Conservation (phyloP, 2,888 invertebrate genomes). For the Nesidiocoris tenuis region DNA sequence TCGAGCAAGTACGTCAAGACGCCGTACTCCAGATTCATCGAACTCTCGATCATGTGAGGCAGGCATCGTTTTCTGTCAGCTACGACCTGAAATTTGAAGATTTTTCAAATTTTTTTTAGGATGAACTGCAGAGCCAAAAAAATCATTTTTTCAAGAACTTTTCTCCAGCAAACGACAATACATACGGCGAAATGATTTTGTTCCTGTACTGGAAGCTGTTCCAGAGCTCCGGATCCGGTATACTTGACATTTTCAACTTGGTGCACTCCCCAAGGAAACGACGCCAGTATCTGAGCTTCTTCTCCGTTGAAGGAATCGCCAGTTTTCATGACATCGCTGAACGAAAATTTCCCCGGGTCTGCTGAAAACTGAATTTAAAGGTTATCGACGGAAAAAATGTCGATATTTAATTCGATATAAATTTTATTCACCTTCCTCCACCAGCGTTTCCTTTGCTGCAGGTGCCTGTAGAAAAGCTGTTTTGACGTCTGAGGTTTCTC, state of each 20-base stretch:
- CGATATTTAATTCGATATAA: too few species aligned
- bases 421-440: constrained; percentile 68
- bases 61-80: constrained; percentile 54
- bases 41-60: constrained; percentile 57
- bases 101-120: too few species aligned
- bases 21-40: constrained; percentile 59
- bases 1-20: constrained; percentile 62
- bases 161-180: too few species aligned
- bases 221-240: constrained; percentile 47
- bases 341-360: constrained; percentile 68
- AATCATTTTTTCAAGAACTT: too few species aligned
- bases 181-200: constrained; percentile 28
- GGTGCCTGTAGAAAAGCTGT: constrained; percentile 72
- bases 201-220: constrained; percentile 41
- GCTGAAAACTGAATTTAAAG: constrained; percentile 62
- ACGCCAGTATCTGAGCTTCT: constrained; percentile 65
- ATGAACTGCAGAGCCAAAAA: too few species aligned
- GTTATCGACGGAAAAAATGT: neutral
- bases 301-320: constrained; percentile 54
- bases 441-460: constrained; percentile 77
- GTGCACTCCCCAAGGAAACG: constrained; percentile 64
- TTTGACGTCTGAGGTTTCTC: constrained; percentile 52
- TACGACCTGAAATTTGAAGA: constrained; percentile 53
- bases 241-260: constrained; percentile 63
- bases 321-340: constrained; percentile 61